phyloP scores from a whole-genome alignment of 2,113 vertebrate genomes.

The Ursus arctos region DNA sequence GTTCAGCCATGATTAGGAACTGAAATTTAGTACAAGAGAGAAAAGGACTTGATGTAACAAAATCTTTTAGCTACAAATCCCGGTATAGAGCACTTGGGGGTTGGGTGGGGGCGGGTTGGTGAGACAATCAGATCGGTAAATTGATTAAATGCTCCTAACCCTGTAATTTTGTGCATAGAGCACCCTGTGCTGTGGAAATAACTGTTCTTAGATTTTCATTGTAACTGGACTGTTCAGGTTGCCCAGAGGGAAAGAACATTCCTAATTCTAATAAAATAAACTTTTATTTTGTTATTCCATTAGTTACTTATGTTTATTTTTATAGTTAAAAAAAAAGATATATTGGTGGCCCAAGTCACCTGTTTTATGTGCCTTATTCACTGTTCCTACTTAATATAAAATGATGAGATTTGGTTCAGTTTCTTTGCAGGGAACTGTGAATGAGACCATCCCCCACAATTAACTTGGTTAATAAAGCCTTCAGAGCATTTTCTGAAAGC shows the following conservation, averaged over 20 bases:
- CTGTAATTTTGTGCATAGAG: constrained; percentile 83
- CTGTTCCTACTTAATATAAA: constrained; percentile 73
- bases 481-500: constrained; percentile 45
- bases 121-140: constrained; percentile 80
- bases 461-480: constrained; percentile 35
- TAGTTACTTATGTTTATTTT: constrained; percentile 80
- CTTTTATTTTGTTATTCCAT: constrained; percentile 83
- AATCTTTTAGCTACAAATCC: constrained; percentile 69
- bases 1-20: constrained; percentile 76
- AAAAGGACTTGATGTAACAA: constrained; percentile 72
- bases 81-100: constrained; percentile 79
- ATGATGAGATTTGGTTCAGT: constrained; percentile 60
- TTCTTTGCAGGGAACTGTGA: constrained; percentile 72
- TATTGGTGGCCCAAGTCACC: constrained; percentile 54
- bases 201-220: constrained; percentile 87
- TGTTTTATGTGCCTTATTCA: constrained; percentile 71
- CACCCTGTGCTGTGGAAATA: constrained; percentile 85
- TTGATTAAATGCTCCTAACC: constrained; percentile 83
- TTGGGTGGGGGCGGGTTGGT: constrained; percentile 77
- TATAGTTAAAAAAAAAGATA: constrained; percentile 29
- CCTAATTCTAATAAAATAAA: constrained; percentile 86
- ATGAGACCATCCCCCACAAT: constrained; percentile 61
- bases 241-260: constrained; percentile 86
- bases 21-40: constrained; percentile 72
- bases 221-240: constrained; percentile 87